Conservation (phyloP, 1,140 invertebrate genomes). For the Dysdera silvatica region DNA sequence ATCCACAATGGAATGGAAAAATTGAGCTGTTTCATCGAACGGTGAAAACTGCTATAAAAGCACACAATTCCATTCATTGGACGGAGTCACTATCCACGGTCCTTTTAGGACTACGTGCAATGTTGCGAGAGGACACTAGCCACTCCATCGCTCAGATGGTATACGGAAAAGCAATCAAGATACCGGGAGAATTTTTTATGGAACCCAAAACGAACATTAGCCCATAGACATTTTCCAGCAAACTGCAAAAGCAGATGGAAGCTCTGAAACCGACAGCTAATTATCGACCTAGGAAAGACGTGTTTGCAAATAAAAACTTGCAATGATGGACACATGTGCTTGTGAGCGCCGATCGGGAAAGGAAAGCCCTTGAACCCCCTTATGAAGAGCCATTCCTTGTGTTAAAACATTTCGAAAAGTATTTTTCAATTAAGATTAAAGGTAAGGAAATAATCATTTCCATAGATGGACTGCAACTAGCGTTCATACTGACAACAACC, state of each 20-base stretch:
- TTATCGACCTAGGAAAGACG: too few relatives aligned
- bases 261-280: not conserved
- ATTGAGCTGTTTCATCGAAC: conserved; percentile 32
- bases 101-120: not conserved
- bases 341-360: not conserved
- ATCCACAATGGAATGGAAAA: conserved; percentile 39
- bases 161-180: conserved; percentile 27
- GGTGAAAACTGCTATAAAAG: conserved; percentile 26
- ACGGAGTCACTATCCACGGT: not conserved
- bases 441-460: not conserved
- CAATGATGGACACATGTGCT: not conserved
- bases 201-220: not conserved
- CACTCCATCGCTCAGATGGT: conserved; percentile 27
- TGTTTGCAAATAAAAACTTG: too few relatives aligned
- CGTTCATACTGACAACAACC: not conserved
- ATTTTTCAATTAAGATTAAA: not conserved
- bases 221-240: not conserved
- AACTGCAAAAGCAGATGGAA: conserved; percentile 1
- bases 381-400: not conserved
- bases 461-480: not conserved
- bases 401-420: not conserved
- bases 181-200: conserved; percentile 31
- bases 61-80: not conserved
- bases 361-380: not conserved
- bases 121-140: conserved; percentile 33